Percentiles rank a stretch among this genome's conserved stretches.
phyloP scores from a whole-genome alignment of 2,113 vertebrate species.

The Gavia stellata region DNA sequence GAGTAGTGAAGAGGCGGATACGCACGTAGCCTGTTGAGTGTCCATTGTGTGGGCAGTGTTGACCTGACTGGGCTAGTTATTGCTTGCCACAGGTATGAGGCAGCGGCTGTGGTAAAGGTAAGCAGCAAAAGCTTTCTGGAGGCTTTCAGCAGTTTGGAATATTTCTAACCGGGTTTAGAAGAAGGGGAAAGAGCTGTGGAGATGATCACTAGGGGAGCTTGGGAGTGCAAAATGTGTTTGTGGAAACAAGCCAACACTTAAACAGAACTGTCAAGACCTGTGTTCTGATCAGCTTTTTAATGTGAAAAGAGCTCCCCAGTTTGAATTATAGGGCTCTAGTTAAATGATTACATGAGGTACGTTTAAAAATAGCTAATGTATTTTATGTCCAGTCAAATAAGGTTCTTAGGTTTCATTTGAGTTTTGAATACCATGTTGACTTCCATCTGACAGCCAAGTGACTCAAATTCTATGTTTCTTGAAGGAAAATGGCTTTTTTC shows the following conservation, averaged over 20 bases:
- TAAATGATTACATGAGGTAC: constrained; percentile 23
- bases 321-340: constrained; percentile 39
- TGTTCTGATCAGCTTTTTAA: constrained; percentile 1
- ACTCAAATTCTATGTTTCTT: not conserved
- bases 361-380: constrained; percentile 52
- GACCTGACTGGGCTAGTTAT: not conserved
- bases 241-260: not conserved
- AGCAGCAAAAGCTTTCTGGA: not conserved
- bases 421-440: too few species aligned
- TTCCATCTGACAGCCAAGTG: constrained; percentile 41
- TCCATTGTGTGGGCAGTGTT: fast-evolving
- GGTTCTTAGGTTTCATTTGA: too few species aligned
- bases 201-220: not conserved
- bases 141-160: not conserved
- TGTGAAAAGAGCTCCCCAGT: constrained; percentile 3
- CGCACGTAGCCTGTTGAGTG: fast-evolving
- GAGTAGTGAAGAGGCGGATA: fast-evolving
- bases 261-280: not conserved
- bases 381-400: constrained; percentile 51
- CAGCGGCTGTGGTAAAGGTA: not conserved
- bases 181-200: not conserved
- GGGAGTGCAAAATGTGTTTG: not conserved
- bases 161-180: not conserved
- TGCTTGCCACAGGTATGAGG: not conserved
- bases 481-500: not conserved